Evolutionary conservation across 1,140 invertebrate genomes (phyloP).

Genomic region (Drosophila santomea): DNA sequence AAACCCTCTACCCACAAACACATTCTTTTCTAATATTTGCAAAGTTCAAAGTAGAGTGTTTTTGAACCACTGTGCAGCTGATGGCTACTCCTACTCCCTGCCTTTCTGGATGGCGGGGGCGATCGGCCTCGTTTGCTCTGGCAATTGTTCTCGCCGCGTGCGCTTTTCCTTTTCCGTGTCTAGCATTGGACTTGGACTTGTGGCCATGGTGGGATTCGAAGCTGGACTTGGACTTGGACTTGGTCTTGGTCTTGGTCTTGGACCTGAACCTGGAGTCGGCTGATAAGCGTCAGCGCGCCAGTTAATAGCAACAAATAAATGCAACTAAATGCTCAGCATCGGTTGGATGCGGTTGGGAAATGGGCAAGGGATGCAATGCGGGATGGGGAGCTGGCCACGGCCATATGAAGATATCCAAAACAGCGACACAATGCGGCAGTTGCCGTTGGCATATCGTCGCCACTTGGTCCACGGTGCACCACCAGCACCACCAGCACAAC

Average conservation of each 20-base stretch:
- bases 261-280: conserved; percentile 18
- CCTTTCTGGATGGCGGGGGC: conserved; percentile 35
- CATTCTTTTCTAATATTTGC: no score
- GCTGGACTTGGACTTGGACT: conserved; percentile 4
- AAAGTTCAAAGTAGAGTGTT: no score
- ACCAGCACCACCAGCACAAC: neutral
- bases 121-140: conserved; percentile 48
- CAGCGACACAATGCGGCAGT: conserved; percentile 82
- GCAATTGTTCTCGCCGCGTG: conserved; percentile 81
- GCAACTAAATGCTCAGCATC: conserved; percentile 79
- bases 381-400: conserved; percentile 28
- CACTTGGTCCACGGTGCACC: conserved; percentile 45
- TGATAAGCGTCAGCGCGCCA: conserved; percentile 84
- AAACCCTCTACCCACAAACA: no score
- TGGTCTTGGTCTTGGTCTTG: neutral
- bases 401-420: conserved; percentile 84
- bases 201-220: conserved; percentile 11
- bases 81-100: conserved; percentile 1
- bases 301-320: conserved; percentile 85
- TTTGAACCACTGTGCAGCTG: conserved; percentile 12
- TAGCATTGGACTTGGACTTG: conserved; percentile 49
- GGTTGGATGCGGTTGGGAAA: conserved; percentile 5
- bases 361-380: conserved; percentile 6
- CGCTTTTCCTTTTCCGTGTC: conserved; percentile 71
- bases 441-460: conserved; percentile 75